Base-by-base conservation (phyloP, 2,888 invertebrate species). In the Poecilus cupreus region DNA sequence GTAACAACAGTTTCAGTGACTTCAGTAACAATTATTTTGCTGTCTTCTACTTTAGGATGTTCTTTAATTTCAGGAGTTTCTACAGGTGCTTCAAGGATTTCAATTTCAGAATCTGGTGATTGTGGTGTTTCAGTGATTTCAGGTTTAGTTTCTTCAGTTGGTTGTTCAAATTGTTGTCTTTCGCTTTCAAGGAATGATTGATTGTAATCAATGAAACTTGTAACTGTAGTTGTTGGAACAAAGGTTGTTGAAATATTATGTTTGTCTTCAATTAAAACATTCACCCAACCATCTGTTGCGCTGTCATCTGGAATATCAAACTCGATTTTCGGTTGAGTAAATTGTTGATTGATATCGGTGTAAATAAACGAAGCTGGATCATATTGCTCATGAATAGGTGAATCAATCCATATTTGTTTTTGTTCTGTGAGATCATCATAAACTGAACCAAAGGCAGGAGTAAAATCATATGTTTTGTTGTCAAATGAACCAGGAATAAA, bases 271-370 rank as follows among this genome's bases (percentile, higher is more conserved):
- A 75, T 81, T 60, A 81, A 32, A 24, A 81, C 85, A 81, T 86
- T 86, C 3, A 87, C 86, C 89, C 88, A 89, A 60, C 86, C 82
- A 76, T 86, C 87, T 74, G 85, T 87, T 10, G 85, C 85, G 81
- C 86, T 87, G 82, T 87, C 88, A 8, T 86, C 84, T 37, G 87
- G 86, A 78, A 86, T 85, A 83, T 86, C 86, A 78, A 85, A 86
- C 70, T 84, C 85, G n/a, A 54, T 22, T 74, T 81, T 81, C 2
- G 57, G 51, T 22, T 81, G 60, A 20, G 49, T 18, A 16, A 75
- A 75, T 32, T 81, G 75, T 75, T 81, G 81, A 57, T 81, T 75
- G 16, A 81, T 46, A 18, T 72, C 80, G 4, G 80, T 39, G 24
- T 80, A 80, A 10, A 80, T 54, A 54, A 72, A 80, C 22, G 75